phyloP scores from a whole-genome alignment of 1,140 invertebrate genomes.

The Antheraea pernyi region DNA sequence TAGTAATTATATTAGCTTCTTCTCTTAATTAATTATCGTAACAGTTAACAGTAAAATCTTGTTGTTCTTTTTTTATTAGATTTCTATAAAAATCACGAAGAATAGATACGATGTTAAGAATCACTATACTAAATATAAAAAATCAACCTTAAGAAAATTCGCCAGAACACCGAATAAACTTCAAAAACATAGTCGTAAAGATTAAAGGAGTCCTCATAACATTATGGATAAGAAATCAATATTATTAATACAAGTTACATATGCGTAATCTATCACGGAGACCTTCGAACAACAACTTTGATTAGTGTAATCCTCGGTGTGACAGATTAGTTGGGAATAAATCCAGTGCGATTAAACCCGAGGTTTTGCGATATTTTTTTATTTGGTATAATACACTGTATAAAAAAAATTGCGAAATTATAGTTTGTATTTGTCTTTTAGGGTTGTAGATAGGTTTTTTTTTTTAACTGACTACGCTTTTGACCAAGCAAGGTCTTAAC shows the following conservation, averaged over 20 bases:
- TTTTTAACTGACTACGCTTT: too few species aligned
- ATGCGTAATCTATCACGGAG: slow-evolving; percentile 26
- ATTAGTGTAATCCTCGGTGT: slow-evolving; percentile 54
- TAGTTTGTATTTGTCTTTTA: background rate
- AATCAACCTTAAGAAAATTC: too few species aligned
- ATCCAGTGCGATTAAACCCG: slow-evolving; percentile 57
- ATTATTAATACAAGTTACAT: slow-evolving; percentile 16
- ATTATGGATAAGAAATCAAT: slow-evolving; percentile 25
- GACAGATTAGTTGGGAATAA: slow-evolving; percentile 44
- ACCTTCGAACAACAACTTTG: slow-evolving; percentile 63
- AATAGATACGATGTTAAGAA: too few species aligned
- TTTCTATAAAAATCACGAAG: too few species aligned
- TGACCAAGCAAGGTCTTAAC: too few species aligned
- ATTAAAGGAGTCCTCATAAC: slow-evolving; percentile 37
- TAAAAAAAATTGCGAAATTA: background rate
- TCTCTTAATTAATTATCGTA: too few species aligned
- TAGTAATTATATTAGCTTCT: too few species aligned
- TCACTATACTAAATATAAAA: too few species aligned
- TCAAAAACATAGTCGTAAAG: slow-evolving; percentile 43
- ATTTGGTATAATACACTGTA: background rate
- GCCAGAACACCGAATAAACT: background rate
- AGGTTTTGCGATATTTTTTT: slow-evolving; percentile 47
- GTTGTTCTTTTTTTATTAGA: too few species aligned
- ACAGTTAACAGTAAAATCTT: too few species aligned
- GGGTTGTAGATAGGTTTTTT: too few species aligned